Evolutionary conservation across 1,140 invertebrate genomes (phyloP).

Genomic region (Pseudomyrmex sp.): DNA sequence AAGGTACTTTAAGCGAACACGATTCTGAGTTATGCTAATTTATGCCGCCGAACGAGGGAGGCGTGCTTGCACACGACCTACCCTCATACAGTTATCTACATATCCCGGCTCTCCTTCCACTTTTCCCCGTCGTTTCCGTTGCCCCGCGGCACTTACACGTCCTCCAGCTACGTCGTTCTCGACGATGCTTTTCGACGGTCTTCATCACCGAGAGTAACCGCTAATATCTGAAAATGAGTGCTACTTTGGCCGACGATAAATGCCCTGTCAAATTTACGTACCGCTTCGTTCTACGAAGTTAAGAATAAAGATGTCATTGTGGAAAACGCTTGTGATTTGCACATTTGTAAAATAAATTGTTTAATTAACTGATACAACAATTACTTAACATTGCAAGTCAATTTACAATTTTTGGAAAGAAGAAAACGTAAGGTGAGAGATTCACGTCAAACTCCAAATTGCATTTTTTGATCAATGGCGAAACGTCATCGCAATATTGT

Average conservation of each 20-base stretch:
- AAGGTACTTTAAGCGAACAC: slow-evolving; percentile 53
- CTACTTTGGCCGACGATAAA: not conserved
- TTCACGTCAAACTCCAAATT: not conserved
- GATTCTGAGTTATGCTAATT: slow-evolving; percentile 76
- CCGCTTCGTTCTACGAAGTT: not conserved
- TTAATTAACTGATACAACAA: not conserved
- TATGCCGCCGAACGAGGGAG: slow-evolving; percentile 71
- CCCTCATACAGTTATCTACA: slow-evolving; percentile 42
- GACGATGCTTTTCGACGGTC: slow-evolving; percentile 16
- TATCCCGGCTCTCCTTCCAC: slow-evolving; percentile 46
- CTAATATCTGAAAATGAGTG: slow-evolving; percentile 26
- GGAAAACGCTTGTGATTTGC: not conserved
- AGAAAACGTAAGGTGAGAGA: not conserved
- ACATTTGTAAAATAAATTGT: not conserved
- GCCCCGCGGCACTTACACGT: slow-evolving; percentile 53
- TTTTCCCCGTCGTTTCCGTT: slow-evolving; percentile 25
- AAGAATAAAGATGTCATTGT: not conserved
- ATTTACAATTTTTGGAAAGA: not conserved
- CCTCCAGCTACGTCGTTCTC: slow-evolving; percentile 35
- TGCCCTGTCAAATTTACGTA: not conserved
- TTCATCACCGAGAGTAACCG: slow-evolving; percentile 3
- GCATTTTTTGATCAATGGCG: too few species aligned
- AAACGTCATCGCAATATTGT: too few species aligned
- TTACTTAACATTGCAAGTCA: too few species aligned
- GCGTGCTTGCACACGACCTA: slow-evolving; percentile 63